phyloP scores from a whole-genome alignment of 2,888 invertebrate genomes.

The Erpobdella octoculata region DNA sequence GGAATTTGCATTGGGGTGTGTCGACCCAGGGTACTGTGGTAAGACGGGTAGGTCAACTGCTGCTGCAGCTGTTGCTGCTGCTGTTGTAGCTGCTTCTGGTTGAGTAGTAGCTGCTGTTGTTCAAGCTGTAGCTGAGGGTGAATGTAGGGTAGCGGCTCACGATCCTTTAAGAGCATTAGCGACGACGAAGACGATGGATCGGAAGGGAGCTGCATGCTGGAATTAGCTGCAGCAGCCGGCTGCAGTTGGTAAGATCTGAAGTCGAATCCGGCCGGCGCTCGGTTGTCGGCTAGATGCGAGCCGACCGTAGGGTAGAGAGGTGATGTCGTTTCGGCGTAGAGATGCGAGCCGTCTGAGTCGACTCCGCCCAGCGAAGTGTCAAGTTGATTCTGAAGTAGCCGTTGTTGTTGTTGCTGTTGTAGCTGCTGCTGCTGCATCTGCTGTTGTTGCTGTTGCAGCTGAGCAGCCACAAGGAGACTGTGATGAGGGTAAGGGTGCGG shows the following conservation, averaged over 20 bases:
- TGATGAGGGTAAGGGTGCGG: neutral
- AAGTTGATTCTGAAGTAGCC: neutral
- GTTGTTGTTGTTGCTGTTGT: neutral
- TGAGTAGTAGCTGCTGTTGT: neutral
- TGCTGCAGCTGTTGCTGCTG: neutral
- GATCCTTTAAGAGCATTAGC: neutral
- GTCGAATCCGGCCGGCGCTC: neutral
- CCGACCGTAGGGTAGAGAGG: constrained; percentile 8
- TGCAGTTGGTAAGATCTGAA: neutral
- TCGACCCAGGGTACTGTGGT: neutral
- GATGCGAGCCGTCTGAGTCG: constrained; percentile 16
- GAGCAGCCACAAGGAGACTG: neutral
- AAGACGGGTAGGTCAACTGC: neutral
- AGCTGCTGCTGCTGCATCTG: neutral
- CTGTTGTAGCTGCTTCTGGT: neutral
- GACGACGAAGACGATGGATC: neutral
- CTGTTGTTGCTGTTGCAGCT: neutral
- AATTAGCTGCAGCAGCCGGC: neutral
- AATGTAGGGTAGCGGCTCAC: neutral
- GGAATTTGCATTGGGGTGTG: neutral
- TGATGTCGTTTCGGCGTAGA: constrained; percentile 20
- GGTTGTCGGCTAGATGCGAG: neutral
- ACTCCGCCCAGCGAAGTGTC: neutral
- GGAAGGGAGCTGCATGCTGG: neutral
- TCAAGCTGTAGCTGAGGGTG: neutral